These are phyloP conservation scores for Sapayoa aenigma DNA, from an alignment of 2,113 vertebrate species.

Conservation along the genomic window DNA sequence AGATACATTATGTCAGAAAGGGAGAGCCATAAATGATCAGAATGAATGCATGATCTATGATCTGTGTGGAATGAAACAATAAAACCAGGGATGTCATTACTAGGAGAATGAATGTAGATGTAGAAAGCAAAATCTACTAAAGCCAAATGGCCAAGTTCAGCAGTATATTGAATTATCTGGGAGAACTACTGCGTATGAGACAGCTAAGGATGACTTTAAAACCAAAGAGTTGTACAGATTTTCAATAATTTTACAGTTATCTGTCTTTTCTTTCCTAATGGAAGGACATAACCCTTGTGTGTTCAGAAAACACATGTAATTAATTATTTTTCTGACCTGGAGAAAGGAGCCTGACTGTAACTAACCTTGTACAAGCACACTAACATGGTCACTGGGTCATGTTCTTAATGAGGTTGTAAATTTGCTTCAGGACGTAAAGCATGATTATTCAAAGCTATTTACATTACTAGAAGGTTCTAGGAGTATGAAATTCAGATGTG, in stretches of 20 bases:
- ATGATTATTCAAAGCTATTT: not conserved
- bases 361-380: not conserved
- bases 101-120: not conserved
- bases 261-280: not conserved
- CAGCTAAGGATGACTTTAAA: not conserved
- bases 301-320: not conserved
- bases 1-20: not conserved
- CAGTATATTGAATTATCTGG: not conserved
- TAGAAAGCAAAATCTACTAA: not conserved
- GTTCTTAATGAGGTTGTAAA: not conserved
- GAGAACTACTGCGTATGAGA: not conserved
- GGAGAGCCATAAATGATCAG: not conserved
- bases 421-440: not conserved
- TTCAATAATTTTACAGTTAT: not conserved
- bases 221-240: not conserved
- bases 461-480: not conserved
- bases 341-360: not conserved
- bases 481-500: not conserved
- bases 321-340: not conserved
- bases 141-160: slow-evolving; percentile 22
- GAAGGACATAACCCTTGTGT: not conserved
- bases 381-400: not conserved
- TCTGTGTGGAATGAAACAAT: not conserved
- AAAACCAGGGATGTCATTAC: not conserved
- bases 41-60: not conserved